Percentiles rank a stretch among this genome's conserved stretches.
Evolutionary conservation across 2,113 vertebrate species (phyloP).

Genomic region (Petromus typicus): DNA sequence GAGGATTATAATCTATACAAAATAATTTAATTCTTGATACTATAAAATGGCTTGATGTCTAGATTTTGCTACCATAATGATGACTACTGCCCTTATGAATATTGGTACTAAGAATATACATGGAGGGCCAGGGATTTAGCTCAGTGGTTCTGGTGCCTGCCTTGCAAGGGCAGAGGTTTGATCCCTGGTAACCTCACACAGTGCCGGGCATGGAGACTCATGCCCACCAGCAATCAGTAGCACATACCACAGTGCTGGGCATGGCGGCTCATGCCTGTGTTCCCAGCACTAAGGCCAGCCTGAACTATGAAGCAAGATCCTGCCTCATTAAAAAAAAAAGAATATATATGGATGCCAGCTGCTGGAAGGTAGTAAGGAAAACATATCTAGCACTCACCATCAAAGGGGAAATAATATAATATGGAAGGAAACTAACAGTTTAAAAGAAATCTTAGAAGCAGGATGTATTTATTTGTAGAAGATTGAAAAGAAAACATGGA

Average conservation of each 20-base stretch:
- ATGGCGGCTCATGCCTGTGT: too few relatives aligned
- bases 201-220: too few relatives aligned
- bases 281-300: too few relatives aligned
- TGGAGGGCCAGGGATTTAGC: too few relatives aligned
- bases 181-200: too few relatives aligned
- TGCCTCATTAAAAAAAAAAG: too few relatives aligned
- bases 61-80: background rate
- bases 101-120: background rate
- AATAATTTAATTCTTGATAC: background rate
- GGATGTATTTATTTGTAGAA: background rate
- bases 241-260: too few relatives aligned
- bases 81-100: background rate
- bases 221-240: too few relatives aligned
- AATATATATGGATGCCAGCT: background rate
- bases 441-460: background rate
- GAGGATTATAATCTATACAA: background rate
- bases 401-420: background rate
- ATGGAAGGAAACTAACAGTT: background rate
- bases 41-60: background rate
- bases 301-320: too few relatives aligned
- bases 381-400: background rate
- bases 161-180: too few relatives aligned
- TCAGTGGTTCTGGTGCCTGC: too few relatives aligned
- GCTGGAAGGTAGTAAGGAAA: background rate
- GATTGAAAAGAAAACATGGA: background rate